Base-by-base conservation (phyloP, 1,140 invertebrate genomes). In the Drosophila kepulauana region DNA sequence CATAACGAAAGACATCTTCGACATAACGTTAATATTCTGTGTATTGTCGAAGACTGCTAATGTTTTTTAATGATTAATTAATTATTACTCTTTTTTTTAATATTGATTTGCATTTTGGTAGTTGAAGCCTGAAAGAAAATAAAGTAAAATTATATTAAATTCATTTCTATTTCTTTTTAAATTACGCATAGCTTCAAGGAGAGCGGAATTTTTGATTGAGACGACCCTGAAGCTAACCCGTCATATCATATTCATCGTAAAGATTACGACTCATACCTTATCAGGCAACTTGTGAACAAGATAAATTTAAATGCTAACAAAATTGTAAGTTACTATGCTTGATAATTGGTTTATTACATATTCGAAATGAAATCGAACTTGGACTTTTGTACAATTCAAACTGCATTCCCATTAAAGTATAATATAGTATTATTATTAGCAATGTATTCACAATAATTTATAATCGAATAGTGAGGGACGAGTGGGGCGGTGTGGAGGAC, bases 301-400 rank as follows among this genome's bases (percentile, higher is more conserved):
- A 76, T 56, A 65, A 13, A 61, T 61, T 57, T 57, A 51, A 71
- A 52, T 35, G 13, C 30, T 11, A 49, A 52, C 35, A 48, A 49
- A 41, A 15, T 68, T 25, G 38, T 75, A 38, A 38, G 10, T 38
- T 82, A 70, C 51, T 62, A 82, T 75, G 74, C 52, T 52, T 84
- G 68, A 84, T 81, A 84, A 81, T 48, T 88, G 5, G 35, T 57
- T 87, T 87, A 82, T 87, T 87, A 78, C 78, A 88, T 74, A 84
- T 58, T 79, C 58, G 38, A 10, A 75, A 82, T 56, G 73, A 65
- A 51, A 41, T 41, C 48, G 11, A 51, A 48, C n/a, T 52, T 58
- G 49, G 13, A 20, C 20, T 56, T 67, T 77, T 67, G 52, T 68
- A 57, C 63, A 77, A 41, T 63, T 74, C 46, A 76, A 76, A 72